Evolutionary conservation across 2,113 vertebrate genomes (phyloP).

Genomic region (Colistium nudipinnis): DNA sequence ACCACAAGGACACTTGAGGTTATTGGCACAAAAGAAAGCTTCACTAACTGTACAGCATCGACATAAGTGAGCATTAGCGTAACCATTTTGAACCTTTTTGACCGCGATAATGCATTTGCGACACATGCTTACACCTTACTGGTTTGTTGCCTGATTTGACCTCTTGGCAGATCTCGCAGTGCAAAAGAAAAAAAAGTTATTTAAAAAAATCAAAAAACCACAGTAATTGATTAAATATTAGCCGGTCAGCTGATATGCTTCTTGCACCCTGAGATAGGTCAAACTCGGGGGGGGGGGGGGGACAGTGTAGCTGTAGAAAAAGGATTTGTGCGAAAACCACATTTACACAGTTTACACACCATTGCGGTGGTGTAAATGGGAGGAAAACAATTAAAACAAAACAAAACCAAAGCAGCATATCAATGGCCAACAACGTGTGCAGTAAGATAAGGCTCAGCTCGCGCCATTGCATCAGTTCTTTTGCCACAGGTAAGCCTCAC

Average conservation of each 20-base stretch:
- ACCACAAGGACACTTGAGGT: constrained; percentile 63
- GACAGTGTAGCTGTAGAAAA: too few relatives aligned
- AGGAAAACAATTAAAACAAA: neutral
- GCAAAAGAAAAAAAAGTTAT: constrained; percentile 2
- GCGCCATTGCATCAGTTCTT: constrained; percentile 4
- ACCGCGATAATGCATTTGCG: neutral
- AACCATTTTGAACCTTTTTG: neutral
- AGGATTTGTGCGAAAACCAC: too few relatives aligned
- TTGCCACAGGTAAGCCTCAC: constrained; percentile 2
- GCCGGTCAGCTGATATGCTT: neutral
- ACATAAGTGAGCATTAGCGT: neutral
- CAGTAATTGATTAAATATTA: neutral
- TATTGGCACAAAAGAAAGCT: constrained; percentile 42
- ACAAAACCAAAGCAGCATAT: constrained; percentile 29
- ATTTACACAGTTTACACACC: neutral
- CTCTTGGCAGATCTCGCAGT: neutral
- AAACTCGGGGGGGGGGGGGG: too few relatives aligned
- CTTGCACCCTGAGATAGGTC: neutral
- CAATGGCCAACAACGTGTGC: neutral
- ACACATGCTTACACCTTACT: constrained; percentile 3
- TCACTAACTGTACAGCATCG: neutral
- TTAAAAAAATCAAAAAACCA: neutral
- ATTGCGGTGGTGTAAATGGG: too few relatives aligned
- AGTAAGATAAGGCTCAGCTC: constrained; percentile 57
- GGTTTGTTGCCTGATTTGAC: constrained; percentile 9